Base-by-base conservation (phyloP, 2,113 vertebrate genomes). In the Stercorarius parasiticus region DNA sequence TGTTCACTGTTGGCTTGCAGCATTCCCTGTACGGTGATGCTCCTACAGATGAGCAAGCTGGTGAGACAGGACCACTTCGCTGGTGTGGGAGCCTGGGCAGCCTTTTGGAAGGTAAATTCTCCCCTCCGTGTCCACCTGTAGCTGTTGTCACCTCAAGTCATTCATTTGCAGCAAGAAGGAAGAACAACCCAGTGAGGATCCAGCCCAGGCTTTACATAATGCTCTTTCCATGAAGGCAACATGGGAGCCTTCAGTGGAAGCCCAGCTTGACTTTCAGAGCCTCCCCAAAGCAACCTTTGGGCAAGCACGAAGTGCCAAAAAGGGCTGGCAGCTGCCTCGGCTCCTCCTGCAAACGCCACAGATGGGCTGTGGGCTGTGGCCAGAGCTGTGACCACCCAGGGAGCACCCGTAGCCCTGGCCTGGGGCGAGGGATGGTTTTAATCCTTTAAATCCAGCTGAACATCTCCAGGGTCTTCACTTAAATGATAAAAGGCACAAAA, bases 181-280 rank as follows among this genome's bases (percentile, higher is more conserved):
- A 84, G 29, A 85, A 82, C 14, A 67, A 45, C 3, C 5, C 19
- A 13, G 4, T 0, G 2, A 29, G 36, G 45, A 72, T 36, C 49
- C 71, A 88, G 26, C 62, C 61, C 65, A 85, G 82, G 43, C 69
- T 81, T 55, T 36, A 62, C 26, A 52, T 43, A 58, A 65, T 0
- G 3, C 55, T 42, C 55, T 36, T 52, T 69, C 66, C 15, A 13
- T 0, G 2, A 50, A 52, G 32, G 7, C 55, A 64, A n/a, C 1
- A 27, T 3, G 58, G 56, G 27, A 82, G 8, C 36, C 23, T 56
- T 27, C 13, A 10, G 29, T 15, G 62, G 86, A 29, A 88, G 43
- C 56, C 52, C 78, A 38, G 61, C 45, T 36, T 52, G 56, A n/a
- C 29, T 47, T 15, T 0, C 49, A 78, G 45, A 90, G 12, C 56